A percentile compares a stretch with the other conserved stretches of the same genome.
These are phyloP conservation scores for Agonopterix subpropinquella DNA, from an alignment of 2,888 invertebrate genomes.

Conservation along the genomic window DNA sequence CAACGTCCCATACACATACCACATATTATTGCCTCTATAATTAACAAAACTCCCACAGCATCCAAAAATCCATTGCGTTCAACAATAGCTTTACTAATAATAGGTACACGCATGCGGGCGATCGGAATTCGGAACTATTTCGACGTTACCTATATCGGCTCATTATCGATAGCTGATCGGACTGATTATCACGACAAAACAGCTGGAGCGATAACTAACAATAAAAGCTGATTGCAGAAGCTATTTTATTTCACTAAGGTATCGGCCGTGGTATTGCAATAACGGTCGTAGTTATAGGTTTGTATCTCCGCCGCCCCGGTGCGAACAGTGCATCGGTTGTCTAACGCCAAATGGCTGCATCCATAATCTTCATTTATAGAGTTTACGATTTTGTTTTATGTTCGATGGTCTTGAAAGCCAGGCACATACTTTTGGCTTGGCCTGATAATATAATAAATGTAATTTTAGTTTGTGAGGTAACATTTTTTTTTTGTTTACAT, in stretches of 20 bases:
- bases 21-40: not conserved
- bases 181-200: conserved; percentile 4
- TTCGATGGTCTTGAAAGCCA: not conserved
- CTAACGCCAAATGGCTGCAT: not conserved
- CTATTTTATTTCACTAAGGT: too few species aligned
- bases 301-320: not conserved
- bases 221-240: too few species aligned
- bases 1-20: too few species aligned
- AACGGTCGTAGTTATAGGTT: not conserved
- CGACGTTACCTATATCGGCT: conserved; percentile 19
- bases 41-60: conserved; percentile 25
- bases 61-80: conserved; percentile 23
- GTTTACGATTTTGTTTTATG: conserved; percentile 3
- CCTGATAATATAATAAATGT: too few species aligned
- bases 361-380: conserved; percentile 3
- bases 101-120: conserved; percentile 36
- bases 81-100: conserved; percentile 27
- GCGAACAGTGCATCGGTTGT: not conserved
- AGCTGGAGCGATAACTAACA: too few species aligned
- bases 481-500: too few species aligned
- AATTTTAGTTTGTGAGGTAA: too few species aligned
- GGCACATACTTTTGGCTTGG: not conserved
- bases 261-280: not conserved
- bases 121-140: conserved; percentile 12
- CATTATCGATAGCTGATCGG: conserved; percentile 23